Percentiles rank a stretch among this genome's conserved stretches.
Evolutionary conservation across 2,888 invertebrate species (phyloP).

Genomic region (Dyspetes luteomarginatus): DNA sequence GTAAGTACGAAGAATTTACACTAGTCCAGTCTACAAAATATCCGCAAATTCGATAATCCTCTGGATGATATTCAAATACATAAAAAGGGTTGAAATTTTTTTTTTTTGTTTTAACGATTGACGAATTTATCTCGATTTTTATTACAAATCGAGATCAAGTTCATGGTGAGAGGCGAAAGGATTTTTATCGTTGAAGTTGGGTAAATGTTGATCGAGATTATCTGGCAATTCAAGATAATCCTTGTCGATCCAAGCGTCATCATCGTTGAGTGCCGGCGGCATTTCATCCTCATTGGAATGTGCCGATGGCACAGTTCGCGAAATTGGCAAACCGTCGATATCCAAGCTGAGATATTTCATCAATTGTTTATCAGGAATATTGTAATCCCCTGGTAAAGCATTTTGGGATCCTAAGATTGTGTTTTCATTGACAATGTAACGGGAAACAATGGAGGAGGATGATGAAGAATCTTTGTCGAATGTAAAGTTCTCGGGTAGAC

Average conservation of each 20-base stretch:
- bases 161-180: not conserved
- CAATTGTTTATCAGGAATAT: slow-evolving; percentile 84
- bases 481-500: slow-evolving; percentile 86
- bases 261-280: slow-evolving; percentile 84
- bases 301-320: slow-evolving; percentile 85
- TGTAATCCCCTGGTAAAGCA: slow-evolving; percentile 84
- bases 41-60: not conserved
- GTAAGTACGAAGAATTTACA: slow-evolving; percentile 17
- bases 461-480: slow-evolving; percentile 75
- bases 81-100: slow-evolving; percentile 31
- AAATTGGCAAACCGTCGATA: slow-evolving; percentile 86
- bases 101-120: slow-evolving; percentile 17
- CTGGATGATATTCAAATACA: slow-evolving; percentile 3
- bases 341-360: slow-evolving; percentile 87
- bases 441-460: slow-evolving; percentile 65
- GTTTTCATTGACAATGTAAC: slow-evolving; percentile 83
- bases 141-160: not conserved
- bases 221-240: slow-evolving; percentile 87
- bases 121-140: slow-evolving; percentile 27
- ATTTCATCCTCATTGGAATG: slow-evolving; percentile 84
- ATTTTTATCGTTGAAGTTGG: not conserved
- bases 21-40: not conserved
- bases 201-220: slow-evolving; percentile 6
- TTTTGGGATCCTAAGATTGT: slow-evolving; percentile 87
- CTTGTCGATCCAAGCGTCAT: slow-evolving; percentile 87